Conservation (phyloP, 2,888 invertebrate genomes). For the Eupithecia subfuscata region DNA sequence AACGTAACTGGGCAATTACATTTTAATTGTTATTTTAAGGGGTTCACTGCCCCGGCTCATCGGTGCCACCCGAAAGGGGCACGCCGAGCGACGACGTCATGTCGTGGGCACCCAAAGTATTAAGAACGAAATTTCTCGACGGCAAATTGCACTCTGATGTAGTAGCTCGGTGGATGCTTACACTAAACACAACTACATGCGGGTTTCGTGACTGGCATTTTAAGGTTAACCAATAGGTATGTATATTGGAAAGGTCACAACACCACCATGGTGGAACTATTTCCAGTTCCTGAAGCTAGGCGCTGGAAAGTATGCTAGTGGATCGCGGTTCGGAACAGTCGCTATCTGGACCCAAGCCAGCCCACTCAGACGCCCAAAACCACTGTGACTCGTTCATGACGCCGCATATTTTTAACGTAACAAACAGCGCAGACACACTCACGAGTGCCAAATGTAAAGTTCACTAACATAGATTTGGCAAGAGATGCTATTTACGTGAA, state of each 20-base stretch:
- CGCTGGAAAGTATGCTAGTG: slow-evolving; percentile 48
- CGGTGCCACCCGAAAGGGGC: too few relatives aligned
- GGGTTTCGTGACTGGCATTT: slow-evolving; percentile 47
- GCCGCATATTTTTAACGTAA: slow-evolving; percentile 83
- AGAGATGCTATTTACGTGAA: slow-evolving; percentile 72
- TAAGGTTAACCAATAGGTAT: slow-evolving; percentile 56
- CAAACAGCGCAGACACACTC: slow-evolving; percentile 75
- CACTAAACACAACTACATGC: slow-evolving; percentile 46
- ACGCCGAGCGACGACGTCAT: too few relatives aligned
- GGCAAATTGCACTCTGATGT: slow-evolving; percentile 45
- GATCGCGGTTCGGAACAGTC: slow-evolving; percentile 51
- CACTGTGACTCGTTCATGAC: slow-evolving; percentile 79
- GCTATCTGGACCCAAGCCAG: slow-evolving; percentile 73
- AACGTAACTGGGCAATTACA: neutral
- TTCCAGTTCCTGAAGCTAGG: slow-evolving; percentile 36
- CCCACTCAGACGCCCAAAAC: slow-evolving; percentile 63
- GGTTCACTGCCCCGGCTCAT: too few relatives aligned
- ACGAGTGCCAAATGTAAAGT: slow-evolving; percentile 82
- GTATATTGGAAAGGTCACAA: slow-evolving; percentile 45
- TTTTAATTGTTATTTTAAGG: neutral
- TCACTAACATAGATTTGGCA: slow-evolving; percentile 83
- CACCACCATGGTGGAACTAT: slow-evolving; percentile 34
- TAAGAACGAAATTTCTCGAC: neutral
- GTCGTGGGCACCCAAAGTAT: too few relatives aligned
- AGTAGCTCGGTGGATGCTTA: slow-evolving; percentile 14